These are phyloP conservation scores for Peromyscus aztecus DNA, from an alignment of 2,797 vertebrate genomes.

Conservation along the genomic window DNA sequence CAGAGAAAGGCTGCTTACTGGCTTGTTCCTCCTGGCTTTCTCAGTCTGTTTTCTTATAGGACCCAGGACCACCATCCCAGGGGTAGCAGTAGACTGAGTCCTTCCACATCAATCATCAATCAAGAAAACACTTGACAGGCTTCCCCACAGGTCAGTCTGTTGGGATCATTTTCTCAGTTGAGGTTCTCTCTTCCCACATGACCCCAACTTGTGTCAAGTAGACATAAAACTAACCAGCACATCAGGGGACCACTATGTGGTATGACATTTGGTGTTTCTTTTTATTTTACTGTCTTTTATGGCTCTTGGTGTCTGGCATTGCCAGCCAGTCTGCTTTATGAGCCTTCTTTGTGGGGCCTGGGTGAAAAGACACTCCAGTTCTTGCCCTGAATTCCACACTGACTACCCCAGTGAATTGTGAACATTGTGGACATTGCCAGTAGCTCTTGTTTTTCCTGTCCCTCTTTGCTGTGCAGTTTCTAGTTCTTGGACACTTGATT, in stretches of 20 bases:
- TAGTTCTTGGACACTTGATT: background rate
- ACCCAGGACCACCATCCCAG: background rate
- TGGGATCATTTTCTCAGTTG: background rate
- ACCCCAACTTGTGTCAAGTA: background rate
- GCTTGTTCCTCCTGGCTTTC: background rate
- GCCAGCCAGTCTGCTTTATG: accelerated
- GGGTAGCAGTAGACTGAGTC: too few species aligned
- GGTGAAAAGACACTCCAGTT: accelerated
- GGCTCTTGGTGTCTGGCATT: background rate
- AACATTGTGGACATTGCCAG: too few species aligned
- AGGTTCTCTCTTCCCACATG: background rate
- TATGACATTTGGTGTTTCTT: background rate
- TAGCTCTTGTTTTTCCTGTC: background rate
- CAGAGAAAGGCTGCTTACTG: background rate
- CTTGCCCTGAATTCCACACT: background rate
- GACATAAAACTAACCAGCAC: background rate
- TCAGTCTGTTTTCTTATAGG: background rate
- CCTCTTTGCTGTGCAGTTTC: background rate
- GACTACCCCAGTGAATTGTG: background rate
- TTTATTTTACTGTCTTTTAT: background rate
- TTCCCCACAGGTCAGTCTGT: background rate
- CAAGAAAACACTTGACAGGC: background rate
- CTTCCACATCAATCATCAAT: background rate
- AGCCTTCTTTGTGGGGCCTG: background rate
- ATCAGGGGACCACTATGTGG: background rate